Evolutionary conservation across 2,797 vertebrate species (phyloP).

Genomic region (Schizopygopsis malacanthus): DNA sequence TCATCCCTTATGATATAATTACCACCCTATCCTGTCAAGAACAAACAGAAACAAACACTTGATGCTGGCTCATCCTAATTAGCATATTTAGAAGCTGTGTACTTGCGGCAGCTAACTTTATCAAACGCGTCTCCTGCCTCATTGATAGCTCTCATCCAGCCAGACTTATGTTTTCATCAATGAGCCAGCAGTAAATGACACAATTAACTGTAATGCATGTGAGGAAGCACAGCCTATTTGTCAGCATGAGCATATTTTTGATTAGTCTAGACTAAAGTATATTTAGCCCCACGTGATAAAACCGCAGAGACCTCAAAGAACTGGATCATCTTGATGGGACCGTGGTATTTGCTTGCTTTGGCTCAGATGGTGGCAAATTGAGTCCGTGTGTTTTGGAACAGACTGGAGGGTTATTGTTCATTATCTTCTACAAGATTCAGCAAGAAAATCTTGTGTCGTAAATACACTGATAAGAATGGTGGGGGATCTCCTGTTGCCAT

Average conservation of each 20-base stretch:
- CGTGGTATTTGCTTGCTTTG: conserved; percentile 33
- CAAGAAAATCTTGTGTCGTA: conserved; percentile 26
- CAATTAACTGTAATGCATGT: conserved; percentile 6
- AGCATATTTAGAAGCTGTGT: not conserved
- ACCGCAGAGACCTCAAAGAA: conserved; percentile 30
- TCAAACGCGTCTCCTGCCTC: not conserved
- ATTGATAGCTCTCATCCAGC: conserved; percentile 4
- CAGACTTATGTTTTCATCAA: not conserved
- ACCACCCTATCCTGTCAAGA: not conserved
- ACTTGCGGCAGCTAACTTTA: conserved; percentile 1
- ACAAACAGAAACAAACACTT: conserved; percentile 21
- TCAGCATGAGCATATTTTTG: not conserved
- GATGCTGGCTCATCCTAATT: not conserved
- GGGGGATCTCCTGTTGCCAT: conserved; percentile 61
- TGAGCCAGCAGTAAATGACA: not conserved
- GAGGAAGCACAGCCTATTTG: conserved; percentile 2
- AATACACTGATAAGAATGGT: conserved; percentile 33
- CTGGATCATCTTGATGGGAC: conserved; percentile 28
- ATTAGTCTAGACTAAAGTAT: conserved; percentile 44
- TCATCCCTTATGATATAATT: not conserved
- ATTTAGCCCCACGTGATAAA: conserved; percentile 25
- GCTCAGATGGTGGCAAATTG: conserved; percentile 24
- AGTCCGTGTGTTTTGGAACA: conserved; percentile 29
- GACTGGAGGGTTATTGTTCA: conserved; percentile 30
- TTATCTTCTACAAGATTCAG: conserved; percentile 36